Conservation (phyloP, 2,113 vertebrate species). For the Callithrix jacchus region DNA sequence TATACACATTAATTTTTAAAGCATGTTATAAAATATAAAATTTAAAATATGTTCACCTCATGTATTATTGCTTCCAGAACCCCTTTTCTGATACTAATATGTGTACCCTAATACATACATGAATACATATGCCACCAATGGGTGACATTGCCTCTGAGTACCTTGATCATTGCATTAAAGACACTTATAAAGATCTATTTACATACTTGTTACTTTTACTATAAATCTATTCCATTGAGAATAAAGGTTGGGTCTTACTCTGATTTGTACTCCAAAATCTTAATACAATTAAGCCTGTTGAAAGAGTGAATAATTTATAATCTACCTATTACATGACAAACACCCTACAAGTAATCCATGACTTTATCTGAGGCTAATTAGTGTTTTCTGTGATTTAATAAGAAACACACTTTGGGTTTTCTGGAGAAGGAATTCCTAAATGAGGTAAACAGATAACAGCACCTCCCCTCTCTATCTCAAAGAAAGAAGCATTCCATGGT, state of each 20-base stretch:
- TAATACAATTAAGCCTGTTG: neutral
- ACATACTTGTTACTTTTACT: neutral
- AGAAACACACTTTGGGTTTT: neutral
- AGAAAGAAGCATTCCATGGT: neutral
- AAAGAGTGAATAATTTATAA: neutral
- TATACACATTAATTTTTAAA: neutral
- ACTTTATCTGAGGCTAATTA: neutral
- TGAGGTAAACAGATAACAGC: neutral
- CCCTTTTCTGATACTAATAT: neutral
- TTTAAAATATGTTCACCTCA: neutral
- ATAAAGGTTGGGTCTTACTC: neutral
- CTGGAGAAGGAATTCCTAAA: neutral
- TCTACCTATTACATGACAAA: neutral
- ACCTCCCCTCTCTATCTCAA: neutral
- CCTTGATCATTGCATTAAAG: neutral
- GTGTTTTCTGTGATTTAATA: neutral
- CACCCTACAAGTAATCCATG: neutral
- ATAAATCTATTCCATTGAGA: neutral
- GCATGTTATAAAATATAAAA: neutral
- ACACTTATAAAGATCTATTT: neutral
- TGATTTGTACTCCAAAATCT: neutral
- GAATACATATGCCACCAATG: neutral
- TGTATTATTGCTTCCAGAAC: neutral
- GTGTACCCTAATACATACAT: neutral
- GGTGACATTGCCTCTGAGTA: neutral